Conservation (phyloP, 2,888 invertebrate species). For the Hirtodrosophila trivittata region DNA sequence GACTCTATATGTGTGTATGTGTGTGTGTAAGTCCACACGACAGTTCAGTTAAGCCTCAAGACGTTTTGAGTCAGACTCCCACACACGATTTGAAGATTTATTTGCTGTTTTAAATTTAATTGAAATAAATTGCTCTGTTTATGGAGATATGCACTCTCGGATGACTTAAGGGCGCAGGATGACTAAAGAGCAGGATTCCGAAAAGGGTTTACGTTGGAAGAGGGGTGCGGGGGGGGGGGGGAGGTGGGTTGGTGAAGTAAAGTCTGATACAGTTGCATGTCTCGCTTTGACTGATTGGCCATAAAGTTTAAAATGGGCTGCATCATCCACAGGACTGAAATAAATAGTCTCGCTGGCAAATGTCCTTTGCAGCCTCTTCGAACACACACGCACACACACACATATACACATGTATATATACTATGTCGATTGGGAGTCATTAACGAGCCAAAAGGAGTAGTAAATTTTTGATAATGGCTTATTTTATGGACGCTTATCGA, state of each 20-base stretch:
- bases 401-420: not conserved
- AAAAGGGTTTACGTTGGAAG: not conserved
- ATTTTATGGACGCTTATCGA: constrained; percentile 64
- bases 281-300: constrained; percentile 56
- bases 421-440: constrained; percentile 45
- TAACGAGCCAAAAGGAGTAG: constrained; percentile 46
- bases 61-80: constrained; percentile 1
- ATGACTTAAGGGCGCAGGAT: constrained; percentile 1
- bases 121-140: constrained; percentile 67
- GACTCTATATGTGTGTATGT: not conserved
- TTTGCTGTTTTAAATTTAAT: constrained; percentile 68
- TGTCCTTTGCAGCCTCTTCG: not conserved
- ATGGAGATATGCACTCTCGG: constrained; percentile 48
- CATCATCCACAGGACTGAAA: constrained; percentile 20
- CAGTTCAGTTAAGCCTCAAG: constrained; percentile 16
- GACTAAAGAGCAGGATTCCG: too few relatives aligned
- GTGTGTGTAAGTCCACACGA: not conserved
- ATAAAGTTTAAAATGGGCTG: constrained; percentile 44
- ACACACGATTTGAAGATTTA: constrained; percentile 52
- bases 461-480: constrained; percentile 59
- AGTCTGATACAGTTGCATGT: constrained; percentile 25
- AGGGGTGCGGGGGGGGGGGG: not conserved
- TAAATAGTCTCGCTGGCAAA: constrained; percentile 33
- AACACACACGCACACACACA: not conserved
- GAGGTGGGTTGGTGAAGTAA: constrained; percentile 10